A percentile compares a stretch with the other conserved stretches of the same genome.
Conservation (phyloP, 2,113 vertebrate genomes). For the Donacobius atricapilla region DNA sequence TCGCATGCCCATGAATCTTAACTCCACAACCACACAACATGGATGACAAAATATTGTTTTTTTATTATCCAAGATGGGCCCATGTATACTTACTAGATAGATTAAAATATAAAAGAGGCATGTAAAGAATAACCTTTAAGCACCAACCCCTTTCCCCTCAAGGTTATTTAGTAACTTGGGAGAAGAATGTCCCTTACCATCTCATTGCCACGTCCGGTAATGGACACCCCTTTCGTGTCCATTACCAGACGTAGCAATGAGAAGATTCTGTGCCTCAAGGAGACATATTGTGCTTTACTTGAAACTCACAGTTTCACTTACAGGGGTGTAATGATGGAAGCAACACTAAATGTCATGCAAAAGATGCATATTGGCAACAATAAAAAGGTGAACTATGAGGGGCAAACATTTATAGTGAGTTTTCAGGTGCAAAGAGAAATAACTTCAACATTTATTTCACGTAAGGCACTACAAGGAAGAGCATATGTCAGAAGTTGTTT, state of each 20-base stretch:
- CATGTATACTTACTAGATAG: background rate
- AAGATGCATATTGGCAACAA: background rate
- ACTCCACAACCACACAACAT: background rate
- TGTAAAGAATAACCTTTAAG: background rate
- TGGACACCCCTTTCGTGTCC: background rate
- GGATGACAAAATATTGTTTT: background rate
- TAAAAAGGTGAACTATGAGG: background rate
- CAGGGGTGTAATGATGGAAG: accelerated
- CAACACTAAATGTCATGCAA: background rate
- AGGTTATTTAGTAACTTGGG: background rate
- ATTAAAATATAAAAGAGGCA: background rate
- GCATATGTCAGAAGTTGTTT: background rate
- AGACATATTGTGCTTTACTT: background rate
- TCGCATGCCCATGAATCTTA: background rate
- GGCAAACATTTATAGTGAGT: background rate
- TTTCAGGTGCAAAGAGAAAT: background rate
- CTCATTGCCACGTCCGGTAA: no score
- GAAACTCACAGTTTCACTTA: background rate
- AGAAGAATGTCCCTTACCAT: no score
- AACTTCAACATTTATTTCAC: background rate
- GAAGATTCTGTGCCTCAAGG: background rate
- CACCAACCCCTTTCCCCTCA: background rate
- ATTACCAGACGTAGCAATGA: accelerated
- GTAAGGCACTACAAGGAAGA: background rate
- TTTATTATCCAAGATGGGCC: background rate